Evolutionary conservation across 1,140 invertebrate species (phyloP).

Genomic region (Oryzaephilus surinamensis): DNA sequence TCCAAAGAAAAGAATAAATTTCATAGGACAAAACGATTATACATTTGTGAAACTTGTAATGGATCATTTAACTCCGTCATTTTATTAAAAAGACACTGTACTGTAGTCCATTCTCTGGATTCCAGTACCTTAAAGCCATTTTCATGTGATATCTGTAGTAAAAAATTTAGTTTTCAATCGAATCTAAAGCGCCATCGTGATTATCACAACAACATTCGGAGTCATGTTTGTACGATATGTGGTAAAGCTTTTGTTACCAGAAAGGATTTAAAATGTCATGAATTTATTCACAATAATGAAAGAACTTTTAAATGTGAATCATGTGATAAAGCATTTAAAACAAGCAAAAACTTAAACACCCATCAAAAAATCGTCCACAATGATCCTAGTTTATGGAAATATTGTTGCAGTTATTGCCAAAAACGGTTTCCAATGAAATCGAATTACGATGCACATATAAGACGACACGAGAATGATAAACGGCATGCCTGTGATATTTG

Average conservation of each 20-base stretch:
- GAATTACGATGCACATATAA: constrained; percentile 49
- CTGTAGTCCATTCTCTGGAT: constrained; percentile 15
- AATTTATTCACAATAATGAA: constrained; percentile 50
- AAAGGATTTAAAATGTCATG: constrained; percentile 41
- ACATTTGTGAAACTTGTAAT: too few species aligned
- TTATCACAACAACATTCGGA: constrained; percentile 20
- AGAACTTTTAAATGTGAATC: constrained; percentile 58
- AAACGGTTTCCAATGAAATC: constrained; percentile 24
- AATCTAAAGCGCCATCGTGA: constrained; percentile 22
- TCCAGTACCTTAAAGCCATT: constrained; percentile 21
- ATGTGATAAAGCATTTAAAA: constrained; percentile 47
- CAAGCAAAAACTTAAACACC: constrained; percentile 20
- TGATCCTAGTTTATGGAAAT: constrained; percentile 25
- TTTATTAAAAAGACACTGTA: too few species aligned
- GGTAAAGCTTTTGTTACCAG: constrained; percentile 48
- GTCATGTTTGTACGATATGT: constrained; percentile 40
- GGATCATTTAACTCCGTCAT: too few species aligned
- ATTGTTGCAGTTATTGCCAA: constrained; percentile 18
- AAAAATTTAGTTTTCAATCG: constrained; percentile 16
- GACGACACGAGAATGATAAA: constrained; percentile 57
- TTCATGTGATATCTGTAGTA: constrained; percentile 16
- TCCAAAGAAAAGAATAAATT: too few species aligned
- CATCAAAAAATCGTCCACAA: constrained; percentile 26
- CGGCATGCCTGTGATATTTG: constrained; percentile 63
- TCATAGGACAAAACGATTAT: too few species aligned